phyloP scores from a whole-genome alignment of 2,113 vertebrate genomes.

The Petrocephalus zakoni region DNA sequence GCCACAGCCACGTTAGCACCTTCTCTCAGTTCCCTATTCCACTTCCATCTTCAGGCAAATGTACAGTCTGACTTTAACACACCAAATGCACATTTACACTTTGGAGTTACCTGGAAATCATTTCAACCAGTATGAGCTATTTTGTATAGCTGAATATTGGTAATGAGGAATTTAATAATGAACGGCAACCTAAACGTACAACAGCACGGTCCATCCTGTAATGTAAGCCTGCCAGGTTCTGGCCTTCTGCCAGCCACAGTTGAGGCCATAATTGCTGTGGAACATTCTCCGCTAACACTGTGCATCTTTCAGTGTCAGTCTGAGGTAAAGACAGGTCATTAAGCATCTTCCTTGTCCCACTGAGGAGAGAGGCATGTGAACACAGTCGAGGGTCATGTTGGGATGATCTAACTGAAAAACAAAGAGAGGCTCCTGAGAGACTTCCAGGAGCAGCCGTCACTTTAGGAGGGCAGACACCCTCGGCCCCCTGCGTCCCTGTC shows the following conservation, averaged over 20 bases:
- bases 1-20: not conserved
- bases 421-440: not conserved
- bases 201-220: not conserved
- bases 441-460: not conserved
- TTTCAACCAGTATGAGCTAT: not conserved
- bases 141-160: not conserved
- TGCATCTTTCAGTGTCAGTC: not conserved
- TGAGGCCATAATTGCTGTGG: not conserved
- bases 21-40: not conserved
- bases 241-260: not conserved
- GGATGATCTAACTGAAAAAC: not conserved
- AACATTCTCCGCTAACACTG: not conserved
- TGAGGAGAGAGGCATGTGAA: not conserved
- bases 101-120: not conserved
- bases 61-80: not conserved
- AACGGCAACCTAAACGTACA: not conserved
- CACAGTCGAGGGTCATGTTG: not conserved
- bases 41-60: not conserved
- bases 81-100: not conserved
- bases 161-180: not conserved
- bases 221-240: not conserved
- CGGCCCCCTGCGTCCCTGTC: not conserved
- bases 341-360: not conserved
- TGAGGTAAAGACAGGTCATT: not conserved
- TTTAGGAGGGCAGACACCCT: not conserved